phyloP scores from a whole-genome alignment of 2,888 invertebrate genomes.

The Sinhomidia bicolor region DNA sequence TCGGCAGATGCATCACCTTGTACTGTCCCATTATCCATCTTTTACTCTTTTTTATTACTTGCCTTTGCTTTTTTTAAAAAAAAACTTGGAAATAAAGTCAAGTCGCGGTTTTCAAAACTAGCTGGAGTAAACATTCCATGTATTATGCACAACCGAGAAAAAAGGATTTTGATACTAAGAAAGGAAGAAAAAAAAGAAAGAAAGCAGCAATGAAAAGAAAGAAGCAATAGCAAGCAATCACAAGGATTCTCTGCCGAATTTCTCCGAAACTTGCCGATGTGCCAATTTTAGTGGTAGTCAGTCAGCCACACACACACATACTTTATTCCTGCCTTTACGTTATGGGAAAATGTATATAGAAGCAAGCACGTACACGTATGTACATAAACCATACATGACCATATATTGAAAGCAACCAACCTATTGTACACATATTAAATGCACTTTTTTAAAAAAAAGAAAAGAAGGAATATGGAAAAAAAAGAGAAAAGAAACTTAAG shows the following conservation, averaged over 20 bases:
- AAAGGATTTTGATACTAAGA: slow-evolving; percentile 13
- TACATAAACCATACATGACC: not conserved
- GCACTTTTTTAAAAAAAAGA: too few species aligned
- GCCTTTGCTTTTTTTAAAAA: not conserved
- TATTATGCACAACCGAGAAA: not conserved
- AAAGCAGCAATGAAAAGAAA: not conserved
- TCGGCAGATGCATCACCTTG: too few species aligned
- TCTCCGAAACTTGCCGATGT: slow-evolving; percentile 45
- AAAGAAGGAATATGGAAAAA: not conserved
- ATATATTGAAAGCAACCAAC: not conserved
- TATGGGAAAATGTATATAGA: not conserved
- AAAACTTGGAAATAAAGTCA: not conserved
- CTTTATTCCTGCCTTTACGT: not conserved
- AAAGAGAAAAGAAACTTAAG: not conserved
- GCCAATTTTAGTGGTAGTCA: slow-evolving; percentile 44
- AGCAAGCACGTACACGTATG: not conserved
- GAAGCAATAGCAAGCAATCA: slow-evolving; percentile 18
- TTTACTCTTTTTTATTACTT: too few species aligned
- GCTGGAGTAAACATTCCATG: too few species aligned
- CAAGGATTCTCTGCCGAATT: slow-evolving; percentile 49
- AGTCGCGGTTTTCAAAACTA: slow-evolving; percentile 23
- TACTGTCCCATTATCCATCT: too few species aligned
- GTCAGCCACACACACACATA: not conserved
- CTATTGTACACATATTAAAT: too few species aligned
- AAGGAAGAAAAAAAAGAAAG: slow-evolving; percentile 44